These are phyloP conservation scores for Dicyrtomina minuta DNA, from an alignment of 2,888 invertebrate species.

Conservation along the genomic window DNA sequence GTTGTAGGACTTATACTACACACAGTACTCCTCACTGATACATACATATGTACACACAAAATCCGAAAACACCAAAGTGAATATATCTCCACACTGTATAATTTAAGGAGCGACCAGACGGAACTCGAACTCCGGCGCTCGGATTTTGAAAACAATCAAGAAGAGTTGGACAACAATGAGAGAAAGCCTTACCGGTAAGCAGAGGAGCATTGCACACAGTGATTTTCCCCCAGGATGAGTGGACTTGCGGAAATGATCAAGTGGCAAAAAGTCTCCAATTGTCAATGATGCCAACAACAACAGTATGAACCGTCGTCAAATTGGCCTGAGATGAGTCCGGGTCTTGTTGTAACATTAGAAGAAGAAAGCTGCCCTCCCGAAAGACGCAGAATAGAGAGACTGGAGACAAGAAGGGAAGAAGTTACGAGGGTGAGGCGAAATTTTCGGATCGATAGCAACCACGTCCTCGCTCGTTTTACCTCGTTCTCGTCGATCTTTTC, in stretches of 20 bases:
- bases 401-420: constrained; percentile 10
- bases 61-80: no score
- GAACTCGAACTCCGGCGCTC: no score
- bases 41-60: no score
- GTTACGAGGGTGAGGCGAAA: constrained; percentile 41
- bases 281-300: no score
- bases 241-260: constrained; percentile 25
- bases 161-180: constrained; percentile 26
- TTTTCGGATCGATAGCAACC: constrained; percentile 40
- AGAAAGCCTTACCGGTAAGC: constrained; percentile 41
- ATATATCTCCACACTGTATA: no score
- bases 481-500: neutral
- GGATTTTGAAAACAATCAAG: neutral
- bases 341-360: constrained; percentile 20
- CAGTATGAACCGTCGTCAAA: constrained; percentile 27
- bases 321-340: constrained; percentile 19
- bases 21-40: no score
- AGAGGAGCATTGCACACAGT: constrained; percentile 40
- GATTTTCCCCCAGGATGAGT: constrained; percentile 19
- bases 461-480: constrained; percentile 32
- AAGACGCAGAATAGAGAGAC: constrained; percentile 28
- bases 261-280: constrained; percentile 29
- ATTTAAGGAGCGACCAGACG: no score
- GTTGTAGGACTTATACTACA: no score
- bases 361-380: constrained; percentile 18